Evolutionary conservation across 2,113 vertebrate species (phyloP).

Genomic region (Periophthalmus modestus): DNA sequence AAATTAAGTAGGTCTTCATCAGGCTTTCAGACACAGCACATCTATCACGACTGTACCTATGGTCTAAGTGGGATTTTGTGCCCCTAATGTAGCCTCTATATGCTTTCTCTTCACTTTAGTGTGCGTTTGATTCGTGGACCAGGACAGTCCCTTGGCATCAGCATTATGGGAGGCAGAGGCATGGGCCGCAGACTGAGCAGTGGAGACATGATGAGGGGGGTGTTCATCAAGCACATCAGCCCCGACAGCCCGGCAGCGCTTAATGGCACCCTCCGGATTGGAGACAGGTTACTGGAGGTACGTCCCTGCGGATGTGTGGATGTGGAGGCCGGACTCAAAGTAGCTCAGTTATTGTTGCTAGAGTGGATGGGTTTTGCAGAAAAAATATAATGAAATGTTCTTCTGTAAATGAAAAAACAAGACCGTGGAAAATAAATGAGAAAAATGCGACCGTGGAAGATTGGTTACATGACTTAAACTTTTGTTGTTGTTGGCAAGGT

Average conservation of each 20-base stretch:
- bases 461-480: neutral
- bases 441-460: neutral
- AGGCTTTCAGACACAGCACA: slow-evolving; percentile 7
- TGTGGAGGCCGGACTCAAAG: slow-evolving; percentile 26
- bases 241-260: slow-evolving; percentile 91
- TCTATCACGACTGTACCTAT: slow-evolving; percentile 13
- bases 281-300: slow-evolving; percentile 96
- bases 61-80: slow-evolving; percentile 11
- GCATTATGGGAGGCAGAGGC: slow-evolving; percentile 94
- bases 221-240: slow-evolving; percentile 95
- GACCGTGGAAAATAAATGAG: neutral
- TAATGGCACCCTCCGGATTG: slow-evolving; percentile 87
- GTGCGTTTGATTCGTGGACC: slow-evolving; percentile 86
- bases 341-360: slow-evolving; percentile 8
- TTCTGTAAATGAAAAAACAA: neutral
- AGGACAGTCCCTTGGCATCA: slow-evolving; percentile 92
- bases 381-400: neutral
- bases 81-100: neutral
- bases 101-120: slow-evolving; percentile 65
- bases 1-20: slow-evolving; percentile 17
- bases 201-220: slow-evolving; percentile 95
- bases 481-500: neutral
- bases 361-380: slow-evolving; percentile 6
- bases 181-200: slow-evolving; percentile 94
- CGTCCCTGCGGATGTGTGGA: slow-evolving; percentile 26